Percentiles rank a stretch among this genome's conserved stretches.
Conservation (phyloP, 2,797 vertebrate genomes). For the Melanotaenia maccullochi region DNA sequence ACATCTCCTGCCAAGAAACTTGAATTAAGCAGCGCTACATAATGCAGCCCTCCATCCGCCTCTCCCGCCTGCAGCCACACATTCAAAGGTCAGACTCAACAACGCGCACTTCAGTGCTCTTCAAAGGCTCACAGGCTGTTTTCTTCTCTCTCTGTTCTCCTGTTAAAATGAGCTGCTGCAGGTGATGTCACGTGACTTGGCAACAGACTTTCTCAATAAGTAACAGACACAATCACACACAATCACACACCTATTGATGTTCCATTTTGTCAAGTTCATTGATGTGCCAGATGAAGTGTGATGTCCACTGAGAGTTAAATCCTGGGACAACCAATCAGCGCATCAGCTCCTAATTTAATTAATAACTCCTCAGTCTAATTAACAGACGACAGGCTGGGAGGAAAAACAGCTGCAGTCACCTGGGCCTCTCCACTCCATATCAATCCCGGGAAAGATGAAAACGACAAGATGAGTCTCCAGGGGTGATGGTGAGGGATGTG, state of each 20-base stretch:
- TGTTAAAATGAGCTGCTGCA: constrained; percentile 31
- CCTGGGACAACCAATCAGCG: constrained; percentile 52
- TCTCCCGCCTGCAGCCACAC: constrained; percentile 39
- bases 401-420: constrained; percentile 75
- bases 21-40: constrained; percentile 20
- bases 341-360: constrained; percentile 73
- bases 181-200: constrained; percentile 46
- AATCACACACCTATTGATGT: constrained; percentile 32
- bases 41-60: constrained; percentile 7
- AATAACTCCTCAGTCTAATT: constrained; percentile 79
- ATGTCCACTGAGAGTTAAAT: constrained; percentile 57
- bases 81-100: constrained; percentile 60
- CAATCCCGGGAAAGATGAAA: constrained; percentile 44
- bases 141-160: constrained; percentile 20
- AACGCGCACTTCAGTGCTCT: constrained; percentile 42
- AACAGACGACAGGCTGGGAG: constrained; percentile 51
- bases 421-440: constrained; percentile 54
- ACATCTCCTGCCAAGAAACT: constrained; percentile 22
- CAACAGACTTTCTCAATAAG: constrained; percentile 26
- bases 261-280: constrained; percentile 59
- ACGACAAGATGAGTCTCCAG: constrained; percentile 51
- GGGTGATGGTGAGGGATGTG: constrained; percentile 23
- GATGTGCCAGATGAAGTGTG: constrained; percentile 68
- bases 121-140: constrained; percentile 29
- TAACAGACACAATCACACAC: constrained; percentile 18